Conservation (phyloP, 2,113 vertebrate species). For the Phainopepla nitens region DNA sequence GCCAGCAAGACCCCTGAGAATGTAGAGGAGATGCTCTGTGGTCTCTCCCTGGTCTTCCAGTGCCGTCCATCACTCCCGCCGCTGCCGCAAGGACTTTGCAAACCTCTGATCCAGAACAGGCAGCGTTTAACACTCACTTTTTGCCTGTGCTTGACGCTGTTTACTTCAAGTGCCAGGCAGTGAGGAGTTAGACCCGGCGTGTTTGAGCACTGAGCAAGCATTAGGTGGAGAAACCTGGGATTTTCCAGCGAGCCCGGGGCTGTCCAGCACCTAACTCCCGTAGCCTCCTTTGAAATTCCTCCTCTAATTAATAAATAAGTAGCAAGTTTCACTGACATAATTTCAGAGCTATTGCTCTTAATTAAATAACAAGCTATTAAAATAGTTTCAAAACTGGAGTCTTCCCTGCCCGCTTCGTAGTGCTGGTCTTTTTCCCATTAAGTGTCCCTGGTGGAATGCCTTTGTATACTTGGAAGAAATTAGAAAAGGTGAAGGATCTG, state of each 20-base stretch:
- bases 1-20: not conserved
- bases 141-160: not conserved
- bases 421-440: not conserved
- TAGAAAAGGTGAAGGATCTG: not conserved
- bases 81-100: not conserved
- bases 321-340: conserved; percentile 48
- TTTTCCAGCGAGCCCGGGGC: conserved; percentile 49
- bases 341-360: conserved; percentile 47
- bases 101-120: not conserved
- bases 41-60: accelerated
- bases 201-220: conserved; percentile 23
- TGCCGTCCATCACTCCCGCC: not conserved
- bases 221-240: conserved; percentile 4
- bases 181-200: not conserved
- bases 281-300: conserved; percentile 37
- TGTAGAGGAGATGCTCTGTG: not conserved
- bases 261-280: not conserved
- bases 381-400: not conserved
- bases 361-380: conserved; percentile 34
- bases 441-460: not conserved
- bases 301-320: conserved; percentile 53
- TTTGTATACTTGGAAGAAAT: not conserved
- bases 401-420: not conserved
- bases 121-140: not conserved
- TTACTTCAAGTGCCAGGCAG: not conserved